A percentile compares a stretch with the other conserved stretches of the same genome.
Conservation (phyloP, 2,797 vertebrate species). For the Sebastes trivittatus region DNA sequence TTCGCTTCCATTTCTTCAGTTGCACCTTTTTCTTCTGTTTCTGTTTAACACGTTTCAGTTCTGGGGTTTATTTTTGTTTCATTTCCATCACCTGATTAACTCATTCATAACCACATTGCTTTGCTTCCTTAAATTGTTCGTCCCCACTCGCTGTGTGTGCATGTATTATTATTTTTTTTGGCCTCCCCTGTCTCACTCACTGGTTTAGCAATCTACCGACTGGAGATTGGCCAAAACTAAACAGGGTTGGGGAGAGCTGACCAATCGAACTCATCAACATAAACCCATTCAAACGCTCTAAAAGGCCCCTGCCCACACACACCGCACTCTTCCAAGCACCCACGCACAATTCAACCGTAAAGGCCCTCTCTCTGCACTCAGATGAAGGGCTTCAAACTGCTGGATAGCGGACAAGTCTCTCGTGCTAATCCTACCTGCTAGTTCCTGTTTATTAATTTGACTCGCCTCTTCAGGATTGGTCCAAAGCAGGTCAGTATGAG, state of each 20-base stretch:
- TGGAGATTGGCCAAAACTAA: conserved; percentile 70
- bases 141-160: conserved; percentile 43
- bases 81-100: conserved; percentile 62
- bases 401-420: conserved; percentile 77
- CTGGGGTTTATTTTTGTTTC: conserved; percentile 30
- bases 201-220: conserved; percentile 68
- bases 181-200: conserved; percentile 10
- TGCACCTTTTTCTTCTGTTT: conserved; percentile 57
- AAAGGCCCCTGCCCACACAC: conserved; percentile 16
- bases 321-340: conserved; percentile 29
- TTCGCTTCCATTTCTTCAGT: conserved; percentile 74
- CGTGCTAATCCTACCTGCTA: conserved; percentile 26
- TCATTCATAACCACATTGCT: conserved; percentile 72
- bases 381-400: conserved; percentile 85
- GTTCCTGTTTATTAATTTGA: conserved; percentile 59
- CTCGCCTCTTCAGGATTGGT: conserved; percentile 90
- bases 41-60: conserved; percentile 37
- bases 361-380: conserved; percentile 80
- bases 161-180: conserved; percentile 37
- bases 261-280: conserved; percentile 27
- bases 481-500: conserved; percentile 92
- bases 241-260: conserved; percentile 51
- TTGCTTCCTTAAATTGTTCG: conserved; percentile 62
- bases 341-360: conserved; percentile 17
- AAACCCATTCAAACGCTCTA: neutral